Evolutionary conservation across 2,888 invertebrate species (phyloP), one percentile per base, ranked within the genome.

Genomic region (Nemapogon koenigi): DNA sequence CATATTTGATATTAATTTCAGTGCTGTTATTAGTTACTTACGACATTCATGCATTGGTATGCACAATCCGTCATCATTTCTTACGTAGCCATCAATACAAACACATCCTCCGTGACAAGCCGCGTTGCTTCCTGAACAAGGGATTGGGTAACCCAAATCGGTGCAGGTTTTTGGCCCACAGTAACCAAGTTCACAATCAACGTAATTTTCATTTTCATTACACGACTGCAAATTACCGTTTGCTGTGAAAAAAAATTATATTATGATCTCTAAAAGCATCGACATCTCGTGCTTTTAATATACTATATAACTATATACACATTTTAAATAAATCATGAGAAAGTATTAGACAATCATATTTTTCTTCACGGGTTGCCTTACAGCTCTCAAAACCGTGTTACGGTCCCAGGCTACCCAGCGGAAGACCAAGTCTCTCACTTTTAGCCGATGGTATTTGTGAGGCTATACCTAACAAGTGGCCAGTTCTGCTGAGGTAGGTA

Each of bases 111-210:
- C 62, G 3, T 38, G 49, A 44, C 70, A 72, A 1, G 53, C 44
- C 2, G 51, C 48, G 1, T 60, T 59, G 37, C 47, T 59, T 0
- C 66, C 62, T 0, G 50, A 50, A 16, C 66, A 67, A 0, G 51
- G 53, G 13, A 57, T 55, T 0, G 64, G 64, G 22, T 53, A 50
- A 1, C 68, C 66, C 2, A 67, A 50, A 10, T 70, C 62, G 1
- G 49, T 50, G 37, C 71, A 72, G 0, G 46, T 57, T 47, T 63
- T 62, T 1, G 68, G 69, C 0, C 72, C 70, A 17, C 63, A 65
- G 40, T 64, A 53, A 0, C 51, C 48, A 37, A 68, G 69, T 41
- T 62, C 60, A 38, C 69, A 70, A 41, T 62, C 60, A 3, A 60
- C 55, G 18, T 45, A 48, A 48, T 51, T 53, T 43, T 71, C 66